Base-by-base conservation (phyloP, 1,140 invertebrate genomes). In the Neodiprion lecontei region DNA sequence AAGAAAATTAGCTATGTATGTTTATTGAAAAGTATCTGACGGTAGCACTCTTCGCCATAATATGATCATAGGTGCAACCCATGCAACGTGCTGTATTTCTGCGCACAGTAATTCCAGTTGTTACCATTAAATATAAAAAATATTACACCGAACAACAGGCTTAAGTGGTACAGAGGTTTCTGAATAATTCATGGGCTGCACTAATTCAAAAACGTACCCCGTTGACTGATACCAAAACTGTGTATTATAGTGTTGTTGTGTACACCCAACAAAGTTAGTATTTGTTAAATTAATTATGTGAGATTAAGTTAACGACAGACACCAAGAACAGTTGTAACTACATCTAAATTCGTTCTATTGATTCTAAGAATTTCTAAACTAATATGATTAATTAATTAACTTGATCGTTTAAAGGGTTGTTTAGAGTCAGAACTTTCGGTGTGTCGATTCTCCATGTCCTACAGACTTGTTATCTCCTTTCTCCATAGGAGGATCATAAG, bases 251-350 rank as follows among this genome's bases (percentile, higher is more conserved):
- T 78, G 69, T 77, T 78, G 76, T 77, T 78, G 79, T 82, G 76
- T 82, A 81, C 79, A 82, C 73, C 75, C 67, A 76, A 14, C 70
- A 77, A 72, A 76, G 80, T 80, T 77, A 83, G 75, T 82, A 72
- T 81, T 76, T 83, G 74, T 79, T 78, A 79, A 74, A 73, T 67
- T 81, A 77, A 78, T 81, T 79, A 82, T 40, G 79, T 77, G 75
- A 80, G 69, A 79, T 80, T 83, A 82, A 79, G 80, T 75, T 80
- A 73, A 77, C 72, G 83, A 77, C 78, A 80, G 79, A 81, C 82
- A 83, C 79, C 80, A 84, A 83, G 78, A 83, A 83, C 53, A 61
- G 53, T 61, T 61, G 11, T 61, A 61, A 78, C 81, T 84, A 82
- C 79, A 79, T 72, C 76, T 77, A 81, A 76, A 72, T 76, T 61